phyloP scores from a whole-genome alignment of 2,113 vertebrate genomes.

The Brachirus orientalis region DNA sequence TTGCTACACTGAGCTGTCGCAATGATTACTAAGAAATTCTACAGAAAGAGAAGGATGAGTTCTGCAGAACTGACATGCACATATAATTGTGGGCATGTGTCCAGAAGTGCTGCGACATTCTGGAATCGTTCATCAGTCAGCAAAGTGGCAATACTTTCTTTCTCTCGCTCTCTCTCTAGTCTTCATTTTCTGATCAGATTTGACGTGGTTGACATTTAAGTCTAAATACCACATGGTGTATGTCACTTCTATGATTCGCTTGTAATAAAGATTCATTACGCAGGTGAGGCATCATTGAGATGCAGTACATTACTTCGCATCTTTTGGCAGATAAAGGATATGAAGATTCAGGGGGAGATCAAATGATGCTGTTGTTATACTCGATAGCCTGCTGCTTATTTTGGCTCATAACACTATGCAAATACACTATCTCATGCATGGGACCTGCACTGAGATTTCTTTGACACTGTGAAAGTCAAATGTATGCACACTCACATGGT shows the following conservation, averaged over 20 bases:
- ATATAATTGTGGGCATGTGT: constrained; percentile 18
- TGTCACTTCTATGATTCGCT: constrained; percentile 62
- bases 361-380: constrained; percentile 66
- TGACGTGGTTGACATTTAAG: constrained; percentile 76
- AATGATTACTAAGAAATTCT: constrained; percentile 16
- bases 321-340: constrained; percentile 64
- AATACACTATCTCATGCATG: constrained; percentile 71
- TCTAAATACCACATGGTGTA: constrained; percentile 73
- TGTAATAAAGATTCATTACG: constrained; percentile 70
- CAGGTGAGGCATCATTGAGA: constrained; percentile 52
- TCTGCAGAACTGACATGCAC: constrained; percentile 12
- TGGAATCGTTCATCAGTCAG: constrained; percentile 60
- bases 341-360: constrained; percentile 58
- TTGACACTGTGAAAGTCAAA: no score
- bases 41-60: not conserved
- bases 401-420: constrained; percentile 60
- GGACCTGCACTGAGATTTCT: no score
- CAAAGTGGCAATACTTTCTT: constrained; percentile 18
- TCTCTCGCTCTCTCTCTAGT: constrained; percentile 29
- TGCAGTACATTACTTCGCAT: constrained; percentile 46
- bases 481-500: no score
- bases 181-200: constrained; percentile 67
- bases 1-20: not conserved
- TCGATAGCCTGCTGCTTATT: constrained; percentile 69
- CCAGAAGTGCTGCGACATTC: constrained; percentile 57